Evolutionary conservation across 1,140 invertebrate genomes (phyloP).

Genomic region (Caenorhabditis elegans): DNA sequence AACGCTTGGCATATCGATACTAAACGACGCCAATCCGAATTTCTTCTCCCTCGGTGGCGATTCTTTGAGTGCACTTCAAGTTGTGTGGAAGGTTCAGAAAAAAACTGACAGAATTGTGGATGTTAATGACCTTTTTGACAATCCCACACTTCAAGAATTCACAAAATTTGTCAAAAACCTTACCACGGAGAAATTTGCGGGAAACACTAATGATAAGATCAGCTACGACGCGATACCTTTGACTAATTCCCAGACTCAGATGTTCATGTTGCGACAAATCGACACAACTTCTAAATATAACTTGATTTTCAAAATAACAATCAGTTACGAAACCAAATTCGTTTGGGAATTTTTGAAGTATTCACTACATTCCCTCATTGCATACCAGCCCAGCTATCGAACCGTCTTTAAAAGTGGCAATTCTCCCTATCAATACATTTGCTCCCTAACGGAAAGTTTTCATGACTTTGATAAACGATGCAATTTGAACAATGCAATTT

Average conservation of each 20-base stretch:
- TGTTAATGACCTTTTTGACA: slow-evolving; percentile 44
- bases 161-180: neutral
- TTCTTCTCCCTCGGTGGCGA: slow-evolving; percentile 59
- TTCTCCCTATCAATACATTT: slow-evolving; percentile 41
- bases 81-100: slow-evolving; percentile 53
- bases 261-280: slow-evolving; percentile 53
- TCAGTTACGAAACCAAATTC: slow-evolving; percentile 17
- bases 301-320: slow-evolving; percentile 52
- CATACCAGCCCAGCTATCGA: slow-evolving; percentile 49
- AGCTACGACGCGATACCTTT: neutral
- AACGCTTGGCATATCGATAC: neutral
- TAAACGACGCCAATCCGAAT: slow-evolving; percentile 36
- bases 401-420: slow-evolving; percentile 43
- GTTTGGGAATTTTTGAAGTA: neutral
- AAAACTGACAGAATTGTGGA: neutral
- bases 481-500: neutral
- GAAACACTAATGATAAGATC: too few species aligned
- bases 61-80: slow-evolving; percentile 56
- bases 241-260: slow-evolving; percentile 52
- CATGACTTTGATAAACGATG: neutral
- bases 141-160: slow-evolving; percentile 48
- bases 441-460: slow-evolving; percentile 52
- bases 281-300: slow-evolving; percentile 53
- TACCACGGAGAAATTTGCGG: too few species aligned
- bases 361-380: slow-evolving; percentile 45